phyloP scores from a whole-genome alignment of 2,113 vertebrate genomes.

The Microtus richardsoni region DNA sequence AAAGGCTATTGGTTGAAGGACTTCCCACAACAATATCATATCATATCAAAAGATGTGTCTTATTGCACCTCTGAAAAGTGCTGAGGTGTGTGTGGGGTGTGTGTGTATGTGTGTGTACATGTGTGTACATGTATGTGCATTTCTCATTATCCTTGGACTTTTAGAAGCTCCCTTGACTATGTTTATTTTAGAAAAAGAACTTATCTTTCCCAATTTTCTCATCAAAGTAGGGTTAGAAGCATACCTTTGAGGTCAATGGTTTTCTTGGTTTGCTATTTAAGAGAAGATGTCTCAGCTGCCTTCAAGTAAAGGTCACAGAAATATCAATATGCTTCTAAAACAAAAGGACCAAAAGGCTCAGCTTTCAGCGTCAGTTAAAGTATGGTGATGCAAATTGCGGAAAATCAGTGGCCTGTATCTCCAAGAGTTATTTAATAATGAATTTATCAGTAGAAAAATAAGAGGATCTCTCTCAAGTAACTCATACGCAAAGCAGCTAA shows the following conservation, averaged over 20 bases:
- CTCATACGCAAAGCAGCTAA: constrained; percentile 72
- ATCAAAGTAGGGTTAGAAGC: constrained; percentile 64
- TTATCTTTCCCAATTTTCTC: constrained; percentile 67
- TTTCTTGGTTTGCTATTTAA: constrained; percentile 82
- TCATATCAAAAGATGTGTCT: neutral
- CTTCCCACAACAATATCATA: too few relatives aligned
- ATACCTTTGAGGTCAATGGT: constrained; percentile 53
- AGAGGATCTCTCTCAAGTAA: constrained; percentile 78
- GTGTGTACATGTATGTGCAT: neutral
- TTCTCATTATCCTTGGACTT: neutral
- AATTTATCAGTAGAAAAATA: constrained; percentile 81
- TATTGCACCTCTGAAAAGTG: neutral
- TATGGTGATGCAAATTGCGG: constrained; percentile 86
- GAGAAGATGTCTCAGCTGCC: constrained; percentile 83
- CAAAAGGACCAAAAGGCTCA: constrained; percentile 83
- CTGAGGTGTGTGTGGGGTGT: neutral
- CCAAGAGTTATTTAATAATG: constrained; percentile 85
- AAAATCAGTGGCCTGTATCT: constrained; percentile 89
- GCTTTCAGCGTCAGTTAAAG: constrained; percentile 83
- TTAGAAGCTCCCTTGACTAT: neutral
- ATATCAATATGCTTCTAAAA: constrained; percentile 85
- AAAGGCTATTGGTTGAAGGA: too few relatives aligned
- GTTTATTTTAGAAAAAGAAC: constrained; percentile 52
- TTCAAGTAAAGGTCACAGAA: constrained; percentile 87
- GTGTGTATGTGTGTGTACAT: neutral